Base-by-base conservation (phyloP, 2,888 invertebrate species). In the Cephus rjabovi region DNA sequence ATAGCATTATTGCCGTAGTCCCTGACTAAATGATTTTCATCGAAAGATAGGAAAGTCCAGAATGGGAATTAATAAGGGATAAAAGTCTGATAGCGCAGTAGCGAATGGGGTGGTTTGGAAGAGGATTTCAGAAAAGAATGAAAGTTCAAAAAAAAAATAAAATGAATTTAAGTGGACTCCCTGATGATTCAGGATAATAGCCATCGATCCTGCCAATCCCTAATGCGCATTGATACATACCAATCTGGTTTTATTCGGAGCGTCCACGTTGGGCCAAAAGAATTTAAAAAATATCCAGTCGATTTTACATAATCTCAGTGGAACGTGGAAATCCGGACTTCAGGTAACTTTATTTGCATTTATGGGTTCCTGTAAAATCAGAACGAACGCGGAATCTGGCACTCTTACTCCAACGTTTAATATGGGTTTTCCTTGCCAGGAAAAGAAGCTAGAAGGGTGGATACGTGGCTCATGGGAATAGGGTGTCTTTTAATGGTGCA, bases 401-500 rank as follows among this genome's bases (percentile, higher is more conserved):
- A 15, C 9, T 23, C 56, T 56, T 56, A 23, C 56, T 56, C 9
- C 56, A 23, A 23, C 56, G 2, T 23, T 23, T 56, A 56, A 2
- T 56, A 23, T 56, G 56, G 23, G 9, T 2, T 56, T 23, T 23
- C 23, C 23, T 23, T 56, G 56, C 56, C 23, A 9, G 56, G 2
- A 56, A 56, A 23, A 56, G 56, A 56, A 23, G 6, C 23, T 23
- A 1, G 56, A 23, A 56, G 56, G 56, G 56, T 23, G 23, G 56
- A 56, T 56, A 9, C 56, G 56, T 56, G 9, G 56, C 56, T 56
- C 23, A 56, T 23, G 56, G 56, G 56, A 79, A 76, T 40, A 73
- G 76, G 76, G 70, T 40, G 79, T 40, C 79, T 80, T 83, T 83
- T 83, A 81, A 83, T 79, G 81, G 76, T 75, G 68, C 69, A 77